Conservation (phyloP, 92 coral and sea anemone species). For the Bergia puertoricense region DNA sequence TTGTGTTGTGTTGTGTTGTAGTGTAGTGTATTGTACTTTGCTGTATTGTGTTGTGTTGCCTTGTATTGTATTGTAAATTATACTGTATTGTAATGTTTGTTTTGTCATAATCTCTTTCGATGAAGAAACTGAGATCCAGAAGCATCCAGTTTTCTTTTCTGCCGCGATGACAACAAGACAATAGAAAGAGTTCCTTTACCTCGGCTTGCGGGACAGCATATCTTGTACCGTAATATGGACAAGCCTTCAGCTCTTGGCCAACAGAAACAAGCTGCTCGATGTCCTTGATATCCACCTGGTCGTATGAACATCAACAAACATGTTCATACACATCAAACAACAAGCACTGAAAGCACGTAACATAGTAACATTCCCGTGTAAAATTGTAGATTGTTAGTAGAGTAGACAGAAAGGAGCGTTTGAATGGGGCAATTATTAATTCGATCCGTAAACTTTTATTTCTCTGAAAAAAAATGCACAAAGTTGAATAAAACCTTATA, state of each 20-base stretch:
- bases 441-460: neutral
- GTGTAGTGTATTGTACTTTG: too few species aligned
- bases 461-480: neutral
- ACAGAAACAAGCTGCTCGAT: conserved; percentile 92
- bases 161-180: neutral
- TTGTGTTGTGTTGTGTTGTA: too few species aligned
- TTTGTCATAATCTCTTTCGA: neutral
- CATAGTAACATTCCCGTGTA: too few species aligned
- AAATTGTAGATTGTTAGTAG: too few species aligned
- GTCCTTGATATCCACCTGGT: conserved; percentile 82
- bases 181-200: conserved; percentile 43
- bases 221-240: conserved; percentile 97
- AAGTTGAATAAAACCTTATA: too few species aligned
- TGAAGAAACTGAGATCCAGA: neutral
- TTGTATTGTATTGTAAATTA: too few species aligned
- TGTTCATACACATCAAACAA: neutral
- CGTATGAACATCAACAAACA: neutral
- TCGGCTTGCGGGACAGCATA: conserved; percentile 89
- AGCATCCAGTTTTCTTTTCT: neutral
- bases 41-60: too few species aligned
- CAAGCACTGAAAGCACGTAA: too few species aligned
- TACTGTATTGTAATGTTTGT: too few species aligned
- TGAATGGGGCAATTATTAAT: neutral
- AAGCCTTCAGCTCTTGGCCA: conserved; percentile 86
- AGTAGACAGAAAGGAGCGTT: too few species aligned